Evolutionary conservation across 2,797 vertebrate species (phyloP).

Genomic region (Eulemur mongoz): DNA sequence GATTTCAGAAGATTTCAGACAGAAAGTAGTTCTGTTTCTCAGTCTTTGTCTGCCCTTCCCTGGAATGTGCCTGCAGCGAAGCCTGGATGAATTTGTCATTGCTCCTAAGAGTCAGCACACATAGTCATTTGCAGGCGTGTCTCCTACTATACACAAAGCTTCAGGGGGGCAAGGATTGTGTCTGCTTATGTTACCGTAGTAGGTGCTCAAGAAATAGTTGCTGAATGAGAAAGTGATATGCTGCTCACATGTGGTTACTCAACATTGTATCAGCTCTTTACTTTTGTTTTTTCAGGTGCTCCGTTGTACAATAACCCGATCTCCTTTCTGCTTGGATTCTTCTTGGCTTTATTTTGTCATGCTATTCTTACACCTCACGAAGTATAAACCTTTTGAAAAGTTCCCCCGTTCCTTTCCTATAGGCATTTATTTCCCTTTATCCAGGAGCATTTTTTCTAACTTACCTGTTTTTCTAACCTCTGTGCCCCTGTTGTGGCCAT

Average conservation of each 20-base stretch:
- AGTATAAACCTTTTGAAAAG: neutral
- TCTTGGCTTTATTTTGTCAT: neutral
- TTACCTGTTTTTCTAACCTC: conserved; percentile 40
- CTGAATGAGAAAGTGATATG: neutral
- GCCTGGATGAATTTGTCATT: neutral
- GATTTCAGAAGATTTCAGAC: neutral
- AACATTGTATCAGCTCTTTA: neutral
- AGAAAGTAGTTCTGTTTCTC: neutral
- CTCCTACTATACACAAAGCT: neutral
- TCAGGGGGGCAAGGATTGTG: neutral
- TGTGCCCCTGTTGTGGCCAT: neutral
- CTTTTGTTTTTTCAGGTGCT: neutral
- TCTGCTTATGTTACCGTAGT: neutral
- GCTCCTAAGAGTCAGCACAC: neutral
- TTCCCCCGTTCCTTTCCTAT: neutral
- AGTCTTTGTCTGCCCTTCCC: neutral
- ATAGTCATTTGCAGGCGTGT: too few relatives aligned
- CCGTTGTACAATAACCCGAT: neutral
- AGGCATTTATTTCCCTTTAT: conserved; percentile 2
- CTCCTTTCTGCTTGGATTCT: neutral
- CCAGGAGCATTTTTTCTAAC: neutral
- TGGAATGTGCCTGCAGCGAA: neutral
- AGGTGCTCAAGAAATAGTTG: neutral
- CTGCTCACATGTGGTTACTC: neutral
- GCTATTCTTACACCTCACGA: neutral